Percentiles rank a stretch among this genome's conserved stretches.
Conservation (phyloP, 2,113 vertebrate genomes). For the Okapia johnstoni region DNA sequence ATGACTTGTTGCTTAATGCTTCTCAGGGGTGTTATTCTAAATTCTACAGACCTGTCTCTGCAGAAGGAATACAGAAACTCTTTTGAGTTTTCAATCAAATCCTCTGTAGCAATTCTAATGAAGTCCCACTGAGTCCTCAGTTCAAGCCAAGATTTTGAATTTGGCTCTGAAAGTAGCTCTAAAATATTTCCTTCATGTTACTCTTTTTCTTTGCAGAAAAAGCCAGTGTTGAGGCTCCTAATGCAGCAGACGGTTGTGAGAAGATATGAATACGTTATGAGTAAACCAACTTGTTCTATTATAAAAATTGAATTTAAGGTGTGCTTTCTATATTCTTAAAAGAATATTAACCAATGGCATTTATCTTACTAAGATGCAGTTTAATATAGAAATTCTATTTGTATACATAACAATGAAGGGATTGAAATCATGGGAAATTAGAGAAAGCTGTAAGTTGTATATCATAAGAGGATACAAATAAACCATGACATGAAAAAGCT, state of each 20-base stretch:
- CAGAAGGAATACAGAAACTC: conserved; percentile 36
- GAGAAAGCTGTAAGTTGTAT: background rate
- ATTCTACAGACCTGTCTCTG: conserved; percentile 10
- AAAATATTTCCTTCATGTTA: conserved; percentile 25
- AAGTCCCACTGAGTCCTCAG: conserved; percentile 43
- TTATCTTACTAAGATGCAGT: background rate
- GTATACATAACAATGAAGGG: background rate
- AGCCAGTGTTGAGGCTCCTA: background rate
- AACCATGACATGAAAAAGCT: background rate
- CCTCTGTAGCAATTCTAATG: background rate
- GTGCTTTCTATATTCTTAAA: background rate
- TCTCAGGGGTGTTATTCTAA: conserved; percentile 40
- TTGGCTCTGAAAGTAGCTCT: conserved; percentile 12
- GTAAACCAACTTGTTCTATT: background rate
- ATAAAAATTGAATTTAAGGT: conserved; percentile 31
- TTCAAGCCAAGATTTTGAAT: conserved; percentile 38
- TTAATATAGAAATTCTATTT: background rate
- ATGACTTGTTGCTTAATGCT: conserved; percentile 34
- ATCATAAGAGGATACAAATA: background rate
- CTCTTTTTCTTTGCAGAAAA: background rate
- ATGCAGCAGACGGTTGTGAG: background rate
- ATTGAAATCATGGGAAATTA: conserved; percentile 15
- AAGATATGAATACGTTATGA: background rate
- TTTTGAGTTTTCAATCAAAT: conserved; percentile 49
- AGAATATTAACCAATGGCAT: background rate